Percentiles rank a stretch among this genome's conserved stretches.
Evolutionary conservation across 2,797 vertebrate species (phyloP).

Genomic region (Glyptemys insculpta): DNA sequence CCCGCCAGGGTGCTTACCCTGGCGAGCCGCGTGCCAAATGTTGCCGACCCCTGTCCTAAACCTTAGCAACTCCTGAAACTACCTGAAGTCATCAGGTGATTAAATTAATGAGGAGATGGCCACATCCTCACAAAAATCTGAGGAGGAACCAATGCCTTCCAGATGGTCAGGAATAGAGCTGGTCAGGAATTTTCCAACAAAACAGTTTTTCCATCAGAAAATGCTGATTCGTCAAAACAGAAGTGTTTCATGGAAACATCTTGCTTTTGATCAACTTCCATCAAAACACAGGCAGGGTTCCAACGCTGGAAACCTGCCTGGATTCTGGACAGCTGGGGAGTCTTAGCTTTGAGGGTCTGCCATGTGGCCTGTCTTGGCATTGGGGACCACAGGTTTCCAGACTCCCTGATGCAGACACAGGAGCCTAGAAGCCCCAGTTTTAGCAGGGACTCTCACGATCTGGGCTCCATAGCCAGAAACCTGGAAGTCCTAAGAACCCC

Average conservation of each 20-base stretch:
- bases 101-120: not conserved
- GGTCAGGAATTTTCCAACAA: not conserved
- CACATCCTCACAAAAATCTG: not conserved
- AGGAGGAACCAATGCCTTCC: not conserved
- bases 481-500: not conserved
- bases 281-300: not conserved
- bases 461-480: not conserved
- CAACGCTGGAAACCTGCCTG: not conserved
- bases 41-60: not conserved
- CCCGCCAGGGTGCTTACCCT: too few species aligned
- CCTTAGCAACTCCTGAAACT: not conserved
- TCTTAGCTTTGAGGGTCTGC: not conserved
- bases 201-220: not conserved
- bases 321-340: not conserved
- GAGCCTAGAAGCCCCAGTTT: not conserved
- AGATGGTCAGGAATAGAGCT: not conserved
- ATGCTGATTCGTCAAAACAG: not conserved
- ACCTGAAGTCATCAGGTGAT: not conserved
- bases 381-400: not conserved
- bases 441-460: not conserved
- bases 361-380: not conserved
- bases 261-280: not conserved
- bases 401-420: not conserved
- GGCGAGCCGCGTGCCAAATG: too few species aligned
- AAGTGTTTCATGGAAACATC: not conserved